Base-by-base conservation (phyloP, 2,113 vertebrate genomes). In the Casuarius casuarius region DNA sequence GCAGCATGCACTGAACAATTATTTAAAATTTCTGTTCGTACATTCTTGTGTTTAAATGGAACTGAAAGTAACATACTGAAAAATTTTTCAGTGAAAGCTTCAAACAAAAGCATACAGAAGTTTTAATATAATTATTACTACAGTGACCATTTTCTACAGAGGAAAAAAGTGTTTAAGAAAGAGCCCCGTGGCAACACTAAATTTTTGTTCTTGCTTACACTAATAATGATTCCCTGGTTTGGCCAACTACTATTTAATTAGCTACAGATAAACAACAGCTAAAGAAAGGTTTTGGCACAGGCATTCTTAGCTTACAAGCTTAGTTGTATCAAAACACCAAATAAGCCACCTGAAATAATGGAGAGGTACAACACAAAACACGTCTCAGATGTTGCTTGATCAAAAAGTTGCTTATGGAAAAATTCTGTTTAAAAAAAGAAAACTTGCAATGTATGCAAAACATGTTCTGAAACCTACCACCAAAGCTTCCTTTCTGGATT, bases 301-400 rank as follows among this genome's bases (percentile, higher is more conserved):
- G 35, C 40, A 29, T 42, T 71, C 58, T 56, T 33, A 58, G 6
- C 56, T 84, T 62, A 25, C 28, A 84, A 46, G 6, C 12, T 48
- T 48, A 52, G 16, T 8, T 65, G 17, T 31, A 51, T 26, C 7
- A 70, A 71, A 51, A 84, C n/a, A 19, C 5, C 28, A 70, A 38
- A 70, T 38, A 51, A 29, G 5, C 33, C 77, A 29, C 2, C 5
- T 35, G 16, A 68, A 68, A 70, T 2, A 63, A 54, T 4, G 7
- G 17, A 73, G 15, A 51, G 11, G 10, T 46, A 38, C 68, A 84
- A 74, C 21, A 51, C 2, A 68, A 29, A 84, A 63, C 5, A 21
- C 0, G 0, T 38, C 31, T 48, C 2, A 2, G 15, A 75, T 31
- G 4, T 2, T 84, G 14, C 18, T 35, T 59, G 20, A 33, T 71